Evolutionary conservation across 2,888 invertebrate genomes (phyloP), one percentile per base, ranked within the genome.

Genomic region (Conops quadrifasciatus): DNA sequence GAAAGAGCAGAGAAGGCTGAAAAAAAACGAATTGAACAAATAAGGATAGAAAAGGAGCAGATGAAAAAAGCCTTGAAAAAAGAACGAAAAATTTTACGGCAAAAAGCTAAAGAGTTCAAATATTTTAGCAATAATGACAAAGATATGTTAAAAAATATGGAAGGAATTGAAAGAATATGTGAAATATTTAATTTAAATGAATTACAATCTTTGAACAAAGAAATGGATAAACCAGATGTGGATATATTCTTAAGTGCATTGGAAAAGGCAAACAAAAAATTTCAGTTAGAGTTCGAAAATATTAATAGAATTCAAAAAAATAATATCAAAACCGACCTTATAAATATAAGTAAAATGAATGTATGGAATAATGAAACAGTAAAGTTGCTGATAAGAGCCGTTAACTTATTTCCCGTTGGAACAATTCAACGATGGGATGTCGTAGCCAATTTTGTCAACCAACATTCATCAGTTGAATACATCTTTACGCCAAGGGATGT

Each of bases 381-480:
- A 24, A 95, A 96, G 81, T 87, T 96, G 60, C 89, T 99, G 2
- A 96, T 98, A 67, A 99, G 99, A 86, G 97, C 97, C 24, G 97
- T 98, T 0, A 98, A 98, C 87, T 86, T 98, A 4, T 99, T 98
- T 84, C 99, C 99, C 0, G 97, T 98, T 7, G 99, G 96, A 19
- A 99, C 98, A 0, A 93, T 92, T 80, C 94, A 96, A 82, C 89
- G 96, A 56, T 94, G 94, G 94, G 96, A 97, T 63, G 96, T 97
- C 0, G 96, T 99, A 4, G 95, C 98, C 0, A 94, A 95, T 82
- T 99, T 97, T 83, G 91, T 99, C 70, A 96, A 96, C 85, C 97
- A 96, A 80, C 94, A 95, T 78, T 90, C 90, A 79, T 80, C 84
- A 21, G 78, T 70, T n/a, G 78, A 73, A 9, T 87, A 88, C 71